Base-by-base conservation (phyloP, 2,797 vertebrate species). In the Ibycter americanus region DNA sequence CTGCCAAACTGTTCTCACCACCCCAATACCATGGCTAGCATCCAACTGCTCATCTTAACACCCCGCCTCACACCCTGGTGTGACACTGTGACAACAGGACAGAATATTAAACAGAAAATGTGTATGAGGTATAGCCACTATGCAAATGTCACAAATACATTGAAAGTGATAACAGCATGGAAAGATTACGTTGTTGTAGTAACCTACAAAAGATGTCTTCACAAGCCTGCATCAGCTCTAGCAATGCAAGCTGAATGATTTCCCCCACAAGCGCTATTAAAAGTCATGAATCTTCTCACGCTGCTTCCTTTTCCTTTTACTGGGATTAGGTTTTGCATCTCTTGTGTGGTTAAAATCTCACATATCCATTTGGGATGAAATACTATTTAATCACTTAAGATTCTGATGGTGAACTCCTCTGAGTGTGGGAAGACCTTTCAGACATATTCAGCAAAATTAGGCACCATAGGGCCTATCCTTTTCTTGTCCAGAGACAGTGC, bases 381-480 rank as follows among this genome's bases (percentile, higher is more conserved):
- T 31, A 38, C 16, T 1, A 7, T 77, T 51, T 65, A 84, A 74
- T 67, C 8, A 40, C 12, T 61, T 61, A 46, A 51, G 62, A 67
- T 49, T 26, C 19, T 40, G 26, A 68, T 19, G 20, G 31, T 47
- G 58, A 91, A 19, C 13, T 49, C 66, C 11, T 76, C 23, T 32
- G 26, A 51, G 7, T 8, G 10, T 23, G n/a, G 58, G 54, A 72
- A 46, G 40, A 52, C 4, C 44, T 90, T 78, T 83, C 58, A 81
- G 49, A 58, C 40, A 5, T 46, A 34, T 42, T 76, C 32, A 79
- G 23, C 32, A 54, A 74, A 29, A 18, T 38, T 44, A 44, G 44
- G 8, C 29, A 42, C 7, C 4, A 4, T 6, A 73, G 4, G 2
- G 1, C 8, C 27, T 44, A 26, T 15, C 2, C 6, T 66, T 56